Base-by-base conservation (phyloP, 2,797 vertebrate genomes). In the Falco peregrinus region DNA sequence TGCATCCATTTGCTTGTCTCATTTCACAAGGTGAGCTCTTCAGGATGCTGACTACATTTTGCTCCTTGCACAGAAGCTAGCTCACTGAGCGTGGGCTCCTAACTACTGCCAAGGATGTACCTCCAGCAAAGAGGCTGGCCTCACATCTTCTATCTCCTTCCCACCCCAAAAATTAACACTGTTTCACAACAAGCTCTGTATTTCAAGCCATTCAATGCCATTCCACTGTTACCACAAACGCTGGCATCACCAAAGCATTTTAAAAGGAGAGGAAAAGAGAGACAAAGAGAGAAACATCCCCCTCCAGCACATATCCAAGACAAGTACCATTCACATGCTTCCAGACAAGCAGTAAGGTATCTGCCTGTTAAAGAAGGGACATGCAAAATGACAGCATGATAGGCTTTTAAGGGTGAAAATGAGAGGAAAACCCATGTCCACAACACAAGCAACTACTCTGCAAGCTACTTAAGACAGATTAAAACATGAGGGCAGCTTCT, bases 291-390 rank as follows among this genome's bases (percentile, higher is more conserved):
- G 33, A 68, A 26, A 65, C 2, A 64, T 26, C 10, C 9, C 12
- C 9, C 10, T 61, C n/a, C 60, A 60, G 57, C 21, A 14, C 0
- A 0, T 16, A 18, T 12, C n/a, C 9, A 1, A 26, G 50, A 61
- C 12, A 41, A 50, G 22, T 16, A 45, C n/a, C 26, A 28, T 11
- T 29, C 3, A 1, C 7, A 13, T 10, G 4, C 37, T 61, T 41
- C 28, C 2, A 41, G 65, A 28, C 7, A 59, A 77, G n/a, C 25
- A 65, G 12, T 57, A 35, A 41, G 54, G 9, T 20, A 47, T 11
- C 22, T 18, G 25, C 24, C 35, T 50, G 20, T 0, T 64, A 11
- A 89, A 65, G 47, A 76, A 73, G 19, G 6, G 20, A 29, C n/a
- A 64, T 0, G 4, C 22, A 45, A 73, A 73, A 87, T 16, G 26